A percentile compares a stretch with the other conserved stretches of the same genome.
phyloP scores from a whole-genome alignment of 2,113 vertebrate species.

The Gymnobelideus leadbeateri region DNA sequence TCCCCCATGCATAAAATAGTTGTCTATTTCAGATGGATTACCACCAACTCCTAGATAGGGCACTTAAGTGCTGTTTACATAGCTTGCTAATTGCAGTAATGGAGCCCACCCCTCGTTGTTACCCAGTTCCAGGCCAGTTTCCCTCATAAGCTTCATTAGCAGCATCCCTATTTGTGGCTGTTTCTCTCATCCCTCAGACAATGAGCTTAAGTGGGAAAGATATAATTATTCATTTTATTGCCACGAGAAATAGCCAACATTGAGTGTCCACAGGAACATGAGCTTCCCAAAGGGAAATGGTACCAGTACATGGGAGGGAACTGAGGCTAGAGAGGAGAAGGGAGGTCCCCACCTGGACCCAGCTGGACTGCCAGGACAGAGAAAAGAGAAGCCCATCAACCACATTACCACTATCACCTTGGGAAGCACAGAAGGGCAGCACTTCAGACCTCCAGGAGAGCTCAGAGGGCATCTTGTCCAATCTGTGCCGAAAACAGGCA shows the following conservation, averaged over 20 bases:
- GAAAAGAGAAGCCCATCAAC: background rate
- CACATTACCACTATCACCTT: background rate
- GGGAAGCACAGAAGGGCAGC: background rate
- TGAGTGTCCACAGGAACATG: background rate
- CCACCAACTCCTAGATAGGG: constrained; percentile 52
- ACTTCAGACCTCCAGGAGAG: background rate
- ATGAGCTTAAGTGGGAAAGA: constrained; percentile 64
- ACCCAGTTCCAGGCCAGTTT: constrained; percentile 55
- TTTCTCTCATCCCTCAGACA: constrained; percentile 56
- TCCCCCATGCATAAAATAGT: constrained; percentile 60
- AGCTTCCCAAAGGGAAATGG: background rate
- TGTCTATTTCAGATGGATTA: constrained; percentile 65
- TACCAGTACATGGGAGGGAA: accelerated
- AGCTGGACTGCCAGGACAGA: background rate
- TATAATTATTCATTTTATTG: constrained; percentile 75
- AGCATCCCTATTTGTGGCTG: constrained; percentile 52
- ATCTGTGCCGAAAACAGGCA: background rate
- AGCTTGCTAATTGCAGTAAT: constrained; percentile 44
- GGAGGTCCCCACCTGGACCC: background rate
- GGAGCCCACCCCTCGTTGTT: constrained; percentile 46
- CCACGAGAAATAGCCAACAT: background rate
- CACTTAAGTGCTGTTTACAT: constrained; percentile 52
- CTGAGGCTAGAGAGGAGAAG: background rate
- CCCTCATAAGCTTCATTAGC: constrained; percentile 11
- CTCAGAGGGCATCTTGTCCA: background rate